Evolutionary conservation across 2,113 vertebrate genomes (phyloP).

Genomic region (Bambusicola thoracicus): DNA sequence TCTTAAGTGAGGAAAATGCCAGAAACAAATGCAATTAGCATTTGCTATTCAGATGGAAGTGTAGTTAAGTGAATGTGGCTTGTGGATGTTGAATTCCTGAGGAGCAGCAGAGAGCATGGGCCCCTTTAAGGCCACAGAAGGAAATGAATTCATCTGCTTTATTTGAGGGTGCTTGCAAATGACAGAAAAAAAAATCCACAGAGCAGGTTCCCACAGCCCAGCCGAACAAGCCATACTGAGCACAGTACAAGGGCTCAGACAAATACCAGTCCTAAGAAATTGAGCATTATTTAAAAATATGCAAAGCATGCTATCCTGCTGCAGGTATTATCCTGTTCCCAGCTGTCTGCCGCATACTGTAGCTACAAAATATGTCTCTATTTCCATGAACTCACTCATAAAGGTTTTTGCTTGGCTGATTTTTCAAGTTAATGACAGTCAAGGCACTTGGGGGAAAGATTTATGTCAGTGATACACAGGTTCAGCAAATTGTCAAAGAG

Average conservation of each 20-base stretch:
- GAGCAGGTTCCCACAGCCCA: neutral
- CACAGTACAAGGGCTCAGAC: neutral
- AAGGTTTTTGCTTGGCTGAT: conserved; percentile 66
- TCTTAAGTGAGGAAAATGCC: neutral
- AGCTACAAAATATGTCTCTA: conserved; percentile 33
- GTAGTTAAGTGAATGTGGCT: neutral
- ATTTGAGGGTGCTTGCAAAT: conserved; percentile 28
- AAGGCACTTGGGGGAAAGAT: conserved; percentile 74
- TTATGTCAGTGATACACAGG: conserved; percentile 68
- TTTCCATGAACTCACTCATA: conserved; percentile 60
- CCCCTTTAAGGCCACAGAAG: neutral
- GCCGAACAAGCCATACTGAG: neutral
- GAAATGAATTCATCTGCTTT: conserved; percentile 35
- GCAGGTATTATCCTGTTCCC: conserved; percentile 19
- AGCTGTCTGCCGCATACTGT: conserved; percentile 1
- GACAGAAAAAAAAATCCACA: neutral
- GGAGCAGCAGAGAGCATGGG: neutral
- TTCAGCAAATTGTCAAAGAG: conserved; percentile 69
- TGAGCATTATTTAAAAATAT: neutral
- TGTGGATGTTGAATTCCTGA: neutral
- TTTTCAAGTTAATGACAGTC: conserved; percentile 77
- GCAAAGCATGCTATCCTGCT: neutral
- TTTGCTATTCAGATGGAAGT: conserved; percentile 19
- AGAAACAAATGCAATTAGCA: conserved; percentile 1
- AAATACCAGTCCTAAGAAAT: neutral